Base-by-base conservation (phyloP, 2,113 vertebrate genomes). In the Neopipo cinnamomea region DNA sequence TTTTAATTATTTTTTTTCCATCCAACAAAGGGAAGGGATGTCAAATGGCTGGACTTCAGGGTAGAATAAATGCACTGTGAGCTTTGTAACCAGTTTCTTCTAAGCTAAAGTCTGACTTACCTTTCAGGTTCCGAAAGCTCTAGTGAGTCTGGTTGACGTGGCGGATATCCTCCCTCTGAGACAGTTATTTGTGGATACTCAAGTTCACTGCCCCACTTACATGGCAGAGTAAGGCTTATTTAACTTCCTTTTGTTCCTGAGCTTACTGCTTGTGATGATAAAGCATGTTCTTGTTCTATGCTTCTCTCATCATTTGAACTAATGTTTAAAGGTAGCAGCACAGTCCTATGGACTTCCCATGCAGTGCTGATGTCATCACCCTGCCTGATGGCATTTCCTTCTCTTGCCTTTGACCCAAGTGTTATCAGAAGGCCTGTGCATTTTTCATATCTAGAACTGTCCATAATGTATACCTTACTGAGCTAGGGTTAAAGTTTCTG, bases 61-160 rank as follows among this genome's bases (percentile, higher is more conserved):
- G 27, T 62, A 66, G 85, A 91, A 77, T 22, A 75, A 76, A 33
- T 70, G 12, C 8, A 41, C 23, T 70, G 18, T 74, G 63, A 24
- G 8, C n/a, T 93, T 17, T 2, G 1, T 53, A 85, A 77, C 25
- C 27, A 5, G 10, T 55, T 90, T 39, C 44, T 92, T 77, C 12
- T 35, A 91, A 71, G 23, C 50, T 58, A 13, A 88, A 62, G 8
- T 83, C 55, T 61, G 41, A 27, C 59, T 89, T 80, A 28, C 56
- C 30, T 82, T 91, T 42, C 91, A 99, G 99, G 98, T 99, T 47
- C 99, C 99, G 13, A 99, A 97, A 94, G 98, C 98, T 24, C 80
- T 99, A 28, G 99, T 99, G 86, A 99, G 98, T 85, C 97, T 99
- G 30, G 98, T 99, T 39, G 98, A 99, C 74, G 91, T 99, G 91